These are phyloP conservation scores for Trinorchestia longiramus DNA, from an alignment of 1,140 invertebrate genomes.

Conservation along the genomic window DNA sequence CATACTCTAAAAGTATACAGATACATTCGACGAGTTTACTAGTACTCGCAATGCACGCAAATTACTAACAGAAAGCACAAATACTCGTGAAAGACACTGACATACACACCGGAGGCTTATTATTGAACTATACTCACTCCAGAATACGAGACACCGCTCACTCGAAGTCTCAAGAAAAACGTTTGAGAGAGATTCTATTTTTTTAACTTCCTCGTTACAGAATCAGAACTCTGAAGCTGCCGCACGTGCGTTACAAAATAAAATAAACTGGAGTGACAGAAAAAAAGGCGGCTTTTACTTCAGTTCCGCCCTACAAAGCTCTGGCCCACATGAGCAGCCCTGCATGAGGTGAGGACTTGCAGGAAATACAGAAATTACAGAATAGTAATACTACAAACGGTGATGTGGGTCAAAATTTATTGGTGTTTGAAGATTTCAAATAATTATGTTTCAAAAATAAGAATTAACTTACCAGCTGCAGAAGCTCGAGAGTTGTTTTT, in stretches of 20 bases:
- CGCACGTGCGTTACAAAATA: neutral
- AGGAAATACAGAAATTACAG: neutral
- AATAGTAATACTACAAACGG: neutral
- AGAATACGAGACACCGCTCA: neutral
- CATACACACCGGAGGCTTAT: neutral
- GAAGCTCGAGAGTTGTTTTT: neutral
- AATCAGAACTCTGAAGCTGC: neutral
- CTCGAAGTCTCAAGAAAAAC: neutral
- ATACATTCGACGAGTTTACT: neutral
- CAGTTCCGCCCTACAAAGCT: neutral
- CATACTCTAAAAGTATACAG: neutral
- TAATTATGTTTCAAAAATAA: neutral
- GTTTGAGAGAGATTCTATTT: neutral
- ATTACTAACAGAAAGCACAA: neutral
- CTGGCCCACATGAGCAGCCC: neutral
- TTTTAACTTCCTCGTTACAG: neutral
- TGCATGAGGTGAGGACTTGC: neutral
- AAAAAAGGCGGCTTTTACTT: neutral
- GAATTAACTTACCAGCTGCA: neutral
- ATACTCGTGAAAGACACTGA: neutral
- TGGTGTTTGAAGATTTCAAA: neutral
- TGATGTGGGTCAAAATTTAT: neutral
- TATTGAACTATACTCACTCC: neutral
- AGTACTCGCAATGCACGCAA: neutral
- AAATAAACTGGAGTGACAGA: neutral